Base-by-base conservation (phyloP, 1,140 invertebrate species). In the Orius laevigatus region DNA sequence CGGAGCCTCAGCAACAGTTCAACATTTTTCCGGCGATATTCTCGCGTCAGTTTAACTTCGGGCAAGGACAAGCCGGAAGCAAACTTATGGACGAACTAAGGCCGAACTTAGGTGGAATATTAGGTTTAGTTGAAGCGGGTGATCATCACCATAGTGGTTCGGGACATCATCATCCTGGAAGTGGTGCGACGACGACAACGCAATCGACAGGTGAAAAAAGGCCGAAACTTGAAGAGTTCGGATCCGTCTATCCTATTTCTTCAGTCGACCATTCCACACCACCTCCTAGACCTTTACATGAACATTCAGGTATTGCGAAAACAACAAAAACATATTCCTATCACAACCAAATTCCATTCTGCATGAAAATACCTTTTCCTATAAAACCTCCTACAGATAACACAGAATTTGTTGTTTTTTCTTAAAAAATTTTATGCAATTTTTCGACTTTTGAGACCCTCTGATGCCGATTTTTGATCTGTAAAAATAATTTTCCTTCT, bases 1-100 rank as follows among this genome's bases (percentile, higher is more conserved):
- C 53, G 46, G 44, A 9, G 45, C 50, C 20, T 43, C 46, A 71
- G 58, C 81, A 85, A 59, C 84, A 86, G 67, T 86, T 86, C 71
- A 87, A 87, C 67, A 87, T 87, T 56, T 86, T 87, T 63, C 84
- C 84, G 52, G 84, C 84, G 42, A 85, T 86, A 59, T 87, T 87
- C 63, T 85, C 81, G 66, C 70, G 83, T 34, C 84, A 87, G 65
- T 69, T 87, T 44, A 87, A 87, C 63, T 87, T 86, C 61, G 35
- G 39, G 40, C 42, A 19, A 34, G 52, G 16, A 1, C 25, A 41
- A 25, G 49, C 46, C 39, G 41, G 35, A 6, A 46, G 51, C 53
- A 79, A 80, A 53, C 74, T 81, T 60, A 85, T 86, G 82, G 83
- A 87, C 59, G 83, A 87, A 56, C 64, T 87, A 44, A 68, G 83